Percentiles rank a stretch among this genome's conserved stretches.
Evolutionary conservation across 2,797 vertebrate species (phyloP).

Genomic region (Macropus fuliginosus): DNA sequence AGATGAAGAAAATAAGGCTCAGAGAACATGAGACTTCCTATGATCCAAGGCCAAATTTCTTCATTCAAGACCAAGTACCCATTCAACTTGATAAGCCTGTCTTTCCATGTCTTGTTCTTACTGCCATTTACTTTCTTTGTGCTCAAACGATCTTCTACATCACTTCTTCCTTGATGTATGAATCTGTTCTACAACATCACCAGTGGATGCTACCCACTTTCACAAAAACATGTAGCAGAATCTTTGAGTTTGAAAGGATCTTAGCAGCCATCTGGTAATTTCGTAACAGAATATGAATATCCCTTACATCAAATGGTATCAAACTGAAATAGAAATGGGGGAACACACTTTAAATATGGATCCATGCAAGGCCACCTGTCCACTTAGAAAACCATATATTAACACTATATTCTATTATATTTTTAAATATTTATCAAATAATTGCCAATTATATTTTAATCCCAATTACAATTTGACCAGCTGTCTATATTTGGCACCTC

Average conservation of each 20-base stretch:
- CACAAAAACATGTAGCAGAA: not conserved
- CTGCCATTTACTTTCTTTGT: not conserved
- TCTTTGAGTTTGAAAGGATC: not conserved
- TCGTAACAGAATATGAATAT: not conserved
- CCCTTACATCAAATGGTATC: not conserved
- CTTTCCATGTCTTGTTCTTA: not conserved
- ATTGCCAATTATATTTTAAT: not conserved
- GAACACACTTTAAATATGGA: not conserved
- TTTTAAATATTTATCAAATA: not conserved
- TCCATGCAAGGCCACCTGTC: not conserved
- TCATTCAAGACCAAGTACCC: not conserved
- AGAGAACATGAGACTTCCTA: not conserved
- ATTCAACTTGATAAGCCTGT: not conserved
- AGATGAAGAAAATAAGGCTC: not conserved
- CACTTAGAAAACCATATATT: not conserved
- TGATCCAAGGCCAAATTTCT: not conserved
- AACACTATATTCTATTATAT: not conserved
- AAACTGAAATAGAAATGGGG: not conserved
- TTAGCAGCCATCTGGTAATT: not conserved
- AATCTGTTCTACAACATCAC: not conserved
- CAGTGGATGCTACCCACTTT: not conserved
- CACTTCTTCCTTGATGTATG: not conserved
- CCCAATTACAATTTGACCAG: not conserved
- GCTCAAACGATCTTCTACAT: not conserved
- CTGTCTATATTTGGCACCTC: not conserved